Base-by-base conservation (phyloP, 1,140 invertebrate genomes). In the Polypedilum pembai region DNA sequence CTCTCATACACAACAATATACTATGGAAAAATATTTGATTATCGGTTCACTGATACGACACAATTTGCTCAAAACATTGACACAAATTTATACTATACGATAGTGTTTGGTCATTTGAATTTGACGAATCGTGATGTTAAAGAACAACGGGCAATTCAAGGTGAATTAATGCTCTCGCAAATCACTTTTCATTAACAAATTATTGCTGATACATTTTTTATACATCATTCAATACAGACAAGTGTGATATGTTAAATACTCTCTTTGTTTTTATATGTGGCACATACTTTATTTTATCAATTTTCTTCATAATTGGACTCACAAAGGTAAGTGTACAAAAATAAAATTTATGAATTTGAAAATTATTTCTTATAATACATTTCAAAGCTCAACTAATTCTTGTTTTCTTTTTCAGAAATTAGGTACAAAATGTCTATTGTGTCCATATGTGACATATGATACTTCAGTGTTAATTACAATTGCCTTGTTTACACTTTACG, bases 1-100 rank as follows among this genome's bases (percentile, higher is more conserved):
- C 20, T 69, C 8, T 18, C 65, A 20, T 69, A 69, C 18, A 8
- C 65, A n/a, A 18, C 65, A 69, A 69, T 69, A 5, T 18, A 20
- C 18, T 21, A 69, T 69, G 65, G 65, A 69, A 69, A 69, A 12
- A 69, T 69, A 18, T 69, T 69, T 69, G 65, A 69, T 21, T 18
- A 69, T 69, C 17, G 65, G 4, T 21, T 18, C 10, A 69, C 65
- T 18, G 17, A 69, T 69, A 18, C 65, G 17, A 8, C 15, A 21
- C 17, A 69, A 20, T 69, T 69, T 21, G 65, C 5, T 8, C 17
- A 69, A 69, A 69, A 21, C 20, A 69, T 69, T 69, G 65, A 69
- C 65, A 20, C 65, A n/a, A 69, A 69, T 69, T 18, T 4, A 3
- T 69, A 69, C 20, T 69, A 69, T 69, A 18, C 8, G 8, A 18